Conservation (phyloP, 1,140 invertebrate genomes). For the Spodoptera frugiperda region DNA sequence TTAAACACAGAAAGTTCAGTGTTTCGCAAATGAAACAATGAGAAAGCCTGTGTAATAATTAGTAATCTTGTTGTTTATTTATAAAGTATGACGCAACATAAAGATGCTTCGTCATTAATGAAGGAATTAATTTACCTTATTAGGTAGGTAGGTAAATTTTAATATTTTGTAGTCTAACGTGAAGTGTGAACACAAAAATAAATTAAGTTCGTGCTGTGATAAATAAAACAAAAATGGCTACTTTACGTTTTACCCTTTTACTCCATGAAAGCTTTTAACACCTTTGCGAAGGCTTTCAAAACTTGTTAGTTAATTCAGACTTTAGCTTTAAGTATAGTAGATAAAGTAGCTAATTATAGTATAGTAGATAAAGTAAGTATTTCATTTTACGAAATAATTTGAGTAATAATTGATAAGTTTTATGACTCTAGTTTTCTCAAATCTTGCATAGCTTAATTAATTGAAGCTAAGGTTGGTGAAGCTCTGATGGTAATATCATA, state of each 20-base stretch:
- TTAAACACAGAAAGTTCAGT: neutral
- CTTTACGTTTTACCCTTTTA: conserved; percentile 6
- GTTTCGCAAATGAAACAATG: conserved; percentile 1
- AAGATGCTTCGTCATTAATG: too few relatives aligned
- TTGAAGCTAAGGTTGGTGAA: neutral
- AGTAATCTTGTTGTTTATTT: neutral
- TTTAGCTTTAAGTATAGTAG: neutral
- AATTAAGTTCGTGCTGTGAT: too few relatives aligned
- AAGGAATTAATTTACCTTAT: too few relatives aligned
- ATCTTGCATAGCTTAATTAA: neutral
- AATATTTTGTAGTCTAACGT: too few relatives aligned
- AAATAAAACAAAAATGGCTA: neutral
- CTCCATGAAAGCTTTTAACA: conserved; percentile 28
- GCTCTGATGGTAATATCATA: neutral
- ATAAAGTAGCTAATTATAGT: too few relatives aligned
- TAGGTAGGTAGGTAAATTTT: too few relatives aligned
- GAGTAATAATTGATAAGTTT: too few relatives aligned
- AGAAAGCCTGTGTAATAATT: conserved; percentile 10
- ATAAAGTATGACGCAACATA: too few relatives aligned
- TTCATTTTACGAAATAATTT: too few relatives aligned
- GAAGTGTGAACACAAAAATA: too few relatives aligned
- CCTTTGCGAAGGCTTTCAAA: conserved; percentile 1
- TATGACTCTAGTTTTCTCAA: too few relatives aligned
- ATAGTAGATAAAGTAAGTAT: too few relatives aligned
- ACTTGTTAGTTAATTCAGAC: conserved; percentile 23